Base-by-base conservation (phyloP, 2,888 invertebrate species). In the Heteromurus nitidus region DNA sequence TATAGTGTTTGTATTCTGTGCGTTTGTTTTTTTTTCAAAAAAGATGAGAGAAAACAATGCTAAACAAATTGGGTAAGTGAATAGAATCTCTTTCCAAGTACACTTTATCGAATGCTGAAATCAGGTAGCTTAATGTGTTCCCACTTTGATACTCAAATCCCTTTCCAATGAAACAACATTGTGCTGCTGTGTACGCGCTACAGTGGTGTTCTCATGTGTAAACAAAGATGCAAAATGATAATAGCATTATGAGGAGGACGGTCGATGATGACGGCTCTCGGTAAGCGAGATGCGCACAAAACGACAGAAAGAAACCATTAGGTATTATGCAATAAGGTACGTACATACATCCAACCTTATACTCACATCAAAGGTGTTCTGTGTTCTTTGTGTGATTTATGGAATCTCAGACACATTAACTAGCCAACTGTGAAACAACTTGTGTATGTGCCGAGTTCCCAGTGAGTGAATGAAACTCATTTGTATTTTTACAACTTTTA, bases 401-500 rank as follows among this genome's bases (percentile, higher is more conserved):
- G 62, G 60, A 77, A 68, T 69, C 47, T 36, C 68, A 60, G 44
- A 62, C 50, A 58, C 69, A 69, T 77, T 69, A 77, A 69, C 62
- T 30, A 62, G 50, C 77, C 58, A 22, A 47, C 60, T 77, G 69
- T 50, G 62, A 69, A 77, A 69, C 36, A 22, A 62, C 26, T 77
- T 69, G 47, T 55, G 58, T 20, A 69, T 64, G 64, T 22, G 31
- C 36, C n/a, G 42, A 60, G 13, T 64, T 50, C 18, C n/a, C 18
- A n/a, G 50, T 65, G 24, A 44, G 44, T 65, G 24, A 42, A 22
- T 69, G 69, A 69, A 9, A 2, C 62, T 30, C 62, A 62, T 62
- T 62, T 62, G 30, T 62, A 62, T 69, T 55, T 50, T 31, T 30
- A 69, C 55, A 26, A 47, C 68, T 68, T 5, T n/a, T n/a, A n/a